A percentile compares a stretch with the other conserved stretches of the same genome.
Evolutionary conservation across 2,113 vertebrate genomes (phyloP).

Genomic region (Hemichromis elongatus): DNA sequence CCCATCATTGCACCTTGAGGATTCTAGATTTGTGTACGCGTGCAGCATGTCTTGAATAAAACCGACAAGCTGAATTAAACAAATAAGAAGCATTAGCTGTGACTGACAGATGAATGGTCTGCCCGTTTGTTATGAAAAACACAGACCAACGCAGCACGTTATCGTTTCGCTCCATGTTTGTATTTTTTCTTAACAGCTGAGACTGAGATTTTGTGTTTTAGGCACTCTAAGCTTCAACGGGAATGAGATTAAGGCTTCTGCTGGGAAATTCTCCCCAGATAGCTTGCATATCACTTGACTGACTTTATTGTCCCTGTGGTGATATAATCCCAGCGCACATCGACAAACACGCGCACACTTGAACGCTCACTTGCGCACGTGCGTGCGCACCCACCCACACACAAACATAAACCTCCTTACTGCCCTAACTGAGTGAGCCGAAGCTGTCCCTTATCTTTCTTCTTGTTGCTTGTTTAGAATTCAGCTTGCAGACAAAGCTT

Average conservation of each 20-base stretch:
- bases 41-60: constrained; percentile 34
- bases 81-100: constrained; percentile 39
- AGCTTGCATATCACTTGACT: constrained; percentile 50
- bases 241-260: constrained; percentile 53
- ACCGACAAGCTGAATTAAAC: constrained; percentile 46
- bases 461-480: constrained; percentile 55
- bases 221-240: constrained; percentile 21
- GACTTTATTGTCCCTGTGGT: constrained; percentile 54
- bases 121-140: constrained; percentile 18
- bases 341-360: constrained; percentile 12
- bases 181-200: constrained; percentile 31
- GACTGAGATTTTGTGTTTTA: constrained; percentile 32
- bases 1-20: constrained; percentile 23
- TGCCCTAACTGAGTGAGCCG: constrained; percentile 7
- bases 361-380: constrained; percentile 4
- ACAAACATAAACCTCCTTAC: constrained; percentile 14
- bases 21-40: background rate
- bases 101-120: constrained; percentile 54
- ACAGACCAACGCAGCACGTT: constrained; percentile 18
- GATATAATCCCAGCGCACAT: constrained; percentile 43
- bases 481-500: constrained; percentile 26
- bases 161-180: constrained; percentile 40
- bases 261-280: constrained; percentile 42
- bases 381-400: constrained; percentile 27
- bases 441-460: constrained; percentile 42